A percentile compares a stretch with the other conserved stretches of the same genome.
Evolutionary conservation across 2,888 invertebrate genomes (phyloP).

Genomic region (Reticulitermes lucifugus): DNA sequence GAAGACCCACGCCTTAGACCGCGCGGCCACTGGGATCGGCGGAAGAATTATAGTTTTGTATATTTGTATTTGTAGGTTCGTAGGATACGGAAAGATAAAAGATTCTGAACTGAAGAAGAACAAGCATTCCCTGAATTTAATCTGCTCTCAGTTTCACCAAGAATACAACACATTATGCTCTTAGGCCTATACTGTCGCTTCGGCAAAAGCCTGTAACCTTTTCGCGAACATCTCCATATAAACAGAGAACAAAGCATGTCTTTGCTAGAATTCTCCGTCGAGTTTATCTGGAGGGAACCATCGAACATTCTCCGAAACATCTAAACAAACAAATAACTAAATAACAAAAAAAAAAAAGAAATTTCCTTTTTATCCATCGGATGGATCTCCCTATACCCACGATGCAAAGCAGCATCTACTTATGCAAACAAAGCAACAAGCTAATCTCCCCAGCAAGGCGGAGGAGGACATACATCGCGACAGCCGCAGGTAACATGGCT

Average conservation of each 20-base stretch:
- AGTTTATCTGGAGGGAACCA: conserved; percentile 29
- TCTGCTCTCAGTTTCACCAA: no score
- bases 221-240: neutral
- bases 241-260: neutral
- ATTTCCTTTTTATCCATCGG: conserved; percentile 32
- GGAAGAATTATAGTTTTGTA: no score
- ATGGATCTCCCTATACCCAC: no score
- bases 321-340: neutral
- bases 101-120: no score
- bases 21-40: no score
- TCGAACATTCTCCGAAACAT: neutral
- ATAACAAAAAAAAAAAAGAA: neutral
- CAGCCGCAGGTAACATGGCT: neutral
- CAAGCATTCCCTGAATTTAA: no score
- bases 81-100: no score
- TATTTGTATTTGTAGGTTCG: no score
- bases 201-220: neutral
- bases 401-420: neutral
- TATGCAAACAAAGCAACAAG: conserved; percentile 32
- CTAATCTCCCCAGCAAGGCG: neutral
- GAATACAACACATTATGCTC: no score
- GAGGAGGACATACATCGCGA: conserved; percentile 4
- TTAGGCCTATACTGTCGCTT: no score
- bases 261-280: conserved; percentile 2
- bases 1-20: no score